Conservation (phyloP, 2,113 vertebrate species). For the Pristiophorus japonicus region DNA sequence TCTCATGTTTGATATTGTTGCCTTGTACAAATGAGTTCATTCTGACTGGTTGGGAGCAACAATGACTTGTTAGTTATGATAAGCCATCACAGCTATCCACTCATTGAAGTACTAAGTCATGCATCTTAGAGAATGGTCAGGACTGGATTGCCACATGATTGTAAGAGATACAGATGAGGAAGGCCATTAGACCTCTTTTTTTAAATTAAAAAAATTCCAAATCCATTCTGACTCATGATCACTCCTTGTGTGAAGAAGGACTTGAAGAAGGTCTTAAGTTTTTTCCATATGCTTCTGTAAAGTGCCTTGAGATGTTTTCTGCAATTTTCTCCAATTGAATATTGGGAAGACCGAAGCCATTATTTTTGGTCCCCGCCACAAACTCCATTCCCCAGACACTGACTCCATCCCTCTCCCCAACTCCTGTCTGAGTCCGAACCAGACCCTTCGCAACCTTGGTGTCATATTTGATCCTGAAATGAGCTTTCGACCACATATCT, state of each 20-base stretch:
- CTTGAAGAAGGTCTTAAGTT: background rate
- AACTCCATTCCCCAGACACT: no score
- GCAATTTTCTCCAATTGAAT: no score
- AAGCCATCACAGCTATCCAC: background rate
- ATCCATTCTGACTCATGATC: background rate
- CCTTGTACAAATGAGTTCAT: background rate
- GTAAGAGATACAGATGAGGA: background rate
- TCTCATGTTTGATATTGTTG: background rate
- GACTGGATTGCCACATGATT: background rate
- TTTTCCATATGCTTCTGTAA: background rate
- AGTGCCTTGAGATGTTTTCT: background rate
- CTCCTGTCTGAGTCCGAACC: no score
- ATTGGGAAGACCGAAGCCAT: no score
- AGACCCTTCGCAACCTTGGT: no score
- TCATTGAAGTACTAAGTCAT: background rate
- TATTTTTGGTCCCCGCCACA: no score
- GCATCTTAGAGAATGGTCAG: background rate
- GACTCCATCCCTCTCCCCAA: no score
- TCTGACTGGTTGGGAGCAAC: background rate
- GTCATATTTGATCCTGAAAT: no score
- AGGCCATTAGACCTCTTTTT: background rate
- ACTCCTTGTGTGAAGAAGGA: background rate
- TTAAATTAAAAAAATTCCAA: no score
- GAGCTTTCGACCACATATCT: no score
- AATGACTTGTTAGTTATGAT: background rate